Evolutionary conservation across 2,797 vertebrate genomes (phyloP).

Genomic region (Potorous gilbertii): DNA sequence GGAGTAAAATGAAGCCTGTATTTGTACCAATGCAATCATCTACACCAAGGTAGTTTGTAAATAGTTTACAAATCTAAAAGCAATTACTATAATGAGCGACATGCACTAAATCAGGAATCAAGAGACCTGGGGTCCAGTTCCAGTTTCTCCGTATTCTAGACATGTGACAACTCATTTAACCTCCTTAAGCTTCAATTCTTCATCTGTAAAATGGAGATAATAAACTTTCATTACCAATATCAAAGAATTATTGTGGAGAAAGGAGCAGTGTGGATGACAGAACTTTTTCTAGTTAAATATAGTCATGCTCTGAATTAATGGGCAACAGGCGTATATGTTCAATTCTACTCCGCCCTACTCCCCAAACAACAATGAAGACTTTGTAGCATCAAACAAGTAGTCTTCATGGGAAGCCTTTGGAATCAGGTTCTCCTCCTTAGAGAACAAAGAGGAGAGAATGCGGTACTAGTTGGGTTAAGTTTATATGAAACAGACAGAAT

Average conservation of each 20-base stretch:
- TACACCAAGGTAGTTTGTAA: not conserved
- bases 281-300: not conserved
- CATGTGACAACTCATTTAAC: not conserved
- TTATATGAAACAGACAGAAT: slow-evolving; percentile 41
- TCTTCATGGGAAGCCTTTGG: not conserved
- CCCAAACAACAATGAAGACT: not conserved
- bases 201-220: not conserved
- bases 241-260: not conserved
- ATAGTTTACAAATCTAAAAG: not conserved
- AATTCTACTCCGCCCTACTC: not conserved
- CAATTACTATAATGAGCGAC: not conserved
- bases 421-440: not conserved
- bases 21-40: not conserved
- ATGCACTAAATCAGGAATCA: not conserved
- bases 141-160: not conserved
- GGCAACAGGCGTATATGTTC: not conserved
- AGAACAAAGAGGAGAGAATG: slow-evolving; percentile 12
- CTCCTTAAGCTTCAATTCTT: not conserved
- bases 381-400: not conserved
- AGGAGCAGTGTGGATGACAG: not conserved
- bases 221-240: not conserved
- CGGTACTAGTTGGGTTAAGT: not conserved
- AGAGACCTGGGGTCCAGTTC: not conserved
- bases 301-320: not conserved
- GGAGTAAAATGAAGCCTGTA: not conserved